These are phyloP conservation scores for Pangasius krempfi DNA, from an alignment of 2,797 vertebrate genomes.

Conservation along the genomic window DNA sequence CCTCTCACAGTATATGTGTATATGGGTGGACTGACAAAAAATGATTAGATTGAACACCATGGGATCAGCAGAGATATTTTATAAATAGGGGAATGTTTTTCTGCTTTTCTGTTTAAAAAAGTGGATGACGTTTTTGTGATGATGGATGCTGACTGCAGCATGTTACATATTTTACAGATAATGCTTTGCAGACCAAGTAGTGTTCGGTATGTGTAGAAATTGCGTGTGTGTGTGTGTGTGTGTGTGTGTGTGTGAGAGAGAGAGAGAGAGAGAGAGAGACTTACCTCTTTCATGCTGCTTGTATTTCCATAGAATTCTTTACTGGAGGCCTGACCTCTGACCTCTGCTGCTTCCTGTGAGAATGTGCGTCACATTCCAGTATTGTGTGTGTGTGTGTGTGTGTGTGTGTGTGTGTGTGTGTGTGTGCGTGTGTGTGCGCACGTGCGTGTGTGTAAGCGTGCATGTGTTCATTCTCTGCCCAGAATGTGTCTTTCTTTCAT, in stretches of 20 bases:
- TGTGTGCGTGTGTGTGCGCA: not conserved
- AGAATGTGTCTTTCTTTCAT: not conserved
- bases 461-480: slow-evolving; percentile 10
- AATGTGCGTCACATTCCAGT: slow-evolving; percentile 56
- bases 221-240: not conserved
- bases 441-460: not conserved
- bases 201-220: not conserved
- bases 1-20: not conserved
- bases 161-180: not conserved
- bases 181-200: slow-evolving; percentile 1
- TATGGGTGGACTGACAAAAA: not conserved
- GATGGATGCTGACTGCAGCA: not conserved
- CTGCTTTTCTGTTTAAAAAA: not conserved
- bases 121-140: not conserved
- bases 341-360: slow-evolving; percentile 57
- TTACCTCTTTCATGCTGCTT: slow-evolving; percentile 19
- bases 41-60: not conserved
- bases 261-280: not conserved
- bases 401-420: not conserved
- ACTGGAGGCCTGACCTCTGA: slow-evolving; percentile 51
- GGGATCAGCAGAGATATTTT: not conserved
- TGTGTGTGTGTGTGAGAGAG: not conserved
- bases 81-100: not conserved
- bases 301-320: slow-evolving; percentile 43
- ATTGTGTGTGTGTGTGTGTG: not conserved